A percentile compares a stretch with the other conserved stretches of the same genome.
Conservation (phyloP, 2,888 invertebrate species). For the Pecten maximus region DNA sequence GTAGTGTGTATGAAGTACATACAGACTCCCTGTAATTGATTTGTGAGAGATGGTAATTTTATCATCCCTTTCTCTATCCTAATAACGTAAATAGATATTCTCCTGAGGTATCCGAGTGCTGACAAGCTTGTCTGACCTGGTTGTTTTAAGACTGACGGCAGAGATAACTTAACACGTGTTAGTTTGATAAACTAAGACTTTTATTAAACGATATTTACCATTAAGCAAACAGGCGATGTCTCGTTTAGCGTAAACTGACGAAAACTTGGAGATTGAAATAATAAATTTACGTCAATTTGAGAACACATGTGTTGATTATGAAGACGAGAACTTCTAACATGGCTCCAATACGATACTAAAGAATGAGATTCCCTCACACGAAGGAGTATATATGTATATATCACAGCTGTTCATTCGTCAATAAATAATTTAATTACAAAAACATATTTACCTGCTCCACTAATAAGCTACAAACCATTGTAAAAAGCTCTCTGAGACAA, state of each 20-base stretch:
- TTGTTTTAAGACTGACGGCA: neutral
- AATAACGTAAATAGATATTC: neutral
- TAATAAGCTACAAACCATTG: neutral
- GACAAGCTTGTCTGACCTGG: neutral
- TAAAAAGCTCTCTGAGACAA: neutral
- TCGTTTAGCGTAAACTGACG: neutral
- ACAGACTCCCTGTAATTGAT: too few relatives aligned
- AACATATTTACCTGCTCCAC: neutral
- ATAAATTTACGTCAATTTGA: conserved; percentile 21
- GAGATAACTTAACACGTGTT: conserved; percentile 4
- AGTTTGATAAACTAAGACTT: neutral
- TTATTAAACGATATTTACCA: conserved; percentile 30
- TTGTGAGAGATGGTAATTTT: neutral
- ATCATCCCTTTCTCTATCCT: neutral
- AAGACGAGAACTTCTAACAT: neutral
- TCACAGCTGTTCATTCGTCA: neutral
- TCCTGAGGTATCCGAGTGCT: neutral
- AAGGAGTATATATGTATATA: neutral
- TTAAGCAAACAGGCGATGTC: neutral
- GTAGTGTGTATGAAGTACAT: too few relatives aligned
- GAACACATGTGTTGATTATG: neutral
- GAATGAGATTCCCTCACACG: neutral
- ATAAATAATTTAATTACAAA: neutral
- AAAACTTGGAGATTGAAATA: neutral
- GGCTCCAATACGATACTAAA: neutral